A percentile compares a stretch with the other conserved stretches of the same genome.
Evolutionary conservation across 2,113 vertebrate genomes (phyloP).

Genomic region (Campylorhamphus procurvoides): DNA sequence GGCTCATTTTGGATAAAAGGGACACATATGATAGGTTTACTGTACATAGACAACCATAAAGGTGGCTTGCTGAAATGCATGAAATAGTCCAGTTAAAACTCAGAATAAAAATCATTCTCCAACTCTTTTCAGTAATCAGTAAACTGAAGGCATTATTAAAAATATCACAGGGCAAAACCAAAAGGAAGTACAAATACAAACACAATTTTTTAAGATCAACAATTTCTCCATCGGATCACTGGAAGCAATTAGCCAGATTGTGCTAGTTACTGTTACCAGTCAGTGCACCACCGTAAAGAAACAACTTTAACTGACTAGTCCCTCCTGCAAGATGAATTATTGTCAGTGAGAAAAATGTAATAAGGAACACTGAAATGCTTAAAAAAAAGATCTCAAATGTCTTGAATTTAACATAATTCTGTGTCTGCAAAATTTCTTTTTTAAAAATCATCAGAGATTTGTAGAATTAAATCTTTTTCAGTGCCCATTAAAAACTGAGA

Average conservation of each 20-base stretch:
- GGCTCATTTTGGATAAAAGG: neutral
- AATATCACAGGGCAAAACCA: neutral
- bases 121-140: neutral
- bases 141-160: neutral
- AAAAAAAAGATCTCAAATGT: neutral
- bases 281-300: neutral
- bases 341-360: neutral
- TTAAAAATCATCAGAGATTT: neutral
- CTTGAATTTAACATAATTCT: neutral
- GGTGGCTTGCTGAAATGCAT: neutral
- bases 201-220: neutral
- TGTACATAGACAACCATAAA: neutral
- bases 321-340: fast-evolving
- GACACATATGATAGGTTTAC: neutral
- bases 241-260: slow-evolving; percentile 14
- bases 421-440: neutral
- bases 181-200: neutral
- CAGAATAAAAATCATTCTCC: neutral
- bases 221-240: neutral
- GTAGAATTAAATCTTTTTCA: neutral
- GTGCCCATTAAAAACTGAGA: neutral
- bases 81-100: neutral
- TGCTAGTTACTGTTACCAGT: neutral
- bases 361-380: neutral
- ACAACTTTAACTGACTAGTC: neutral